Percentiles rank a stretch among this genome's conserved stretches.
phyloP scores from a whole-genome alignment of 2,797 vertebrate genomes.

The Aulostomus chinensis region DNA sequence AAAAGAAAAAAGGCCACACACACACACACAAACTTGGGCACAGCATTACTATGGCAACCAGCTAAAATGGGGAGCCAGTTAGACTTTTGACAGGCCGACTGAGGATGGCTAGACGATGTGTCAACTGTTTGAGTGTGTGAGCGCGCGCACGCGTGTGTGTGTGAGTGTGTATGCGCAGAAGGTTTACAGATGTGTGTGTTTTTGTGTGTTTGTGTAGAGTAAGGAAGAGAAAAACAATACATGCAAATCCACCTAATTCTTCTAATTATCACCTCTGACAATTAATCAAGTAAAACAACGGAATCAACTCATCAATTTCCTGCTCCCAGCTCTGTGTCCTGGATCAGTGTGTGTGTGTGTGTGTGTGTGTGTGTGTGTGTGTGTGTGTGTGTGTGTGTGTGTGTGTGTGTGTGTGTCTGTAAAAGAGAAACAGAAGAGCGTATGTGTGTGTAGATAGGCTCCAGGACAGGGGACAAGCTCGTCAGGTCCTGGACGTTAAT shows the following conservation, averaged over 20 bases:
- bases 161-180: slow-evolving; percentile 10
- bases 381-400: slow-evolving; percentile 8
- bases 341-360: slow-evolving; percentile 19
- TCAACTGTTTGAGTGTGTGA: neutral
- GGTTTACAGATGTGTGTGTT: slow-evolving; percentile 18
- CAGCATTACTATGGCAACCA: slow-evolving; percentile 49
- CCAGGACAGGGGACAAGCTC: slow-evolving; percentile 56
- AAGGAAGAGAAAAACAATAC: slow-evolving; percentile 24
- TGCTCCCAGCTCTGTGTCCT: slow-evolving; percentile 45
- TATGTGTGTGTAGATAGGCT: slow-evolving; percentile 71
- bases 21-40: slow-evolving; percentile 59
- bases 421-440: neutral
- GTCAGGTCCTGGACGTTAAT: slow-evolving; percentile 52
- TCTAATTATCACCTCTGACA: slow-evolving; percentile 51
- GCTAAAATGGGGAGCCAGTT: slow-evolving; percentile 30
- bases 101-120: slow-evolving; percentile 16
- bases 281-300: slow-evolving; percentile 63
- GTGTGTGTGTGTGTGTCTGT: slow-evolving; percentile 5
- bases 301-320: slow-evolving; percentile 64
- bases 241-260: slow-evolving; percentile 63
- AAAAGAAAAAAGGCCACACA: slow-evolving; percentile 69
- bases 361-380: neutral
- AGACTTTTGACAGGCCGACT: slow-evolving; percentile 24
- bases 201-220: slow-evolving; percentile 16
- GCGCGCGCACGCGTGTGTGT: slow-evolving; percentile 12